A percentile compares a stretch with the other conserved stretches of the same genome.
These are phyloP conservation scores for Stomorhina lunata DNA, from an alignment of 2,888 invertebrate species.

Conservation along the genomic window DNA sequence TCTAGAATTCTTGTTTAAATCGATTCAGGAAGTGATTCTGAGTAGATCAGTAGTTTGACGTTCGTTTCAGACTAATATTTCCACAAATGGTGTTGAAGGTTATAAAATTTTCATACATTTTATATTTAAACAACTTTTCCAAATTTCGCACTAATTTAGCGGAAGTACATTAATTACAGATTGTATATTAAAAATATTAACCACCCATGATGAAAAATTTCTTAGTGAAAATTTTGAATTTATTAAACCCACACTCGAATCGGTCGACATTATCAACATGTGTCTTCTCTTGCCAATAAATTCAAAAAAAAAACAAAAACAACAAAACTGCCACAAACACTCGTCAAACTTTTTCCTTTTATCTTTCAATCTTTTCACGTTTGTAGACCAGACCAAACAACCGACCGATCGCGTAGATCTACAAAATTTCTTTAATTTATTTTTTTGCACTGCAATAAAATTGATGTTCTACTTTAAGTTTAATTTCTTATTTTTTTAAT, in stretches of 20 bases:
- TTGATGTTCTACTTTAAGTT: slow-evolving; percentile 60
- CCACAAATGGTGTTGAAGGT: no score
- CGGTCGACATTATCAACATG: neutral
- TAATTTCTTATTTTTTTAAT: slow-evolving; percentile 23
- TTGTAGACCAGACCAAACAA: neutral
- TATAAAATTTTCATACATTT: no score
- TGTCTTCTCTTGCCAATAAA: neutral
- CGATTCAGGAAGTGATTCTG: no score
- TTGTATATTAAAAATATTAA: neutral
- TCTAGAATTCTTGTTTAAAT: no score
- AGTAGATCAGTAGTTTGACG: no score
- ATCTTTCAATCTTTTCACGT: slow-evolving; percentile 21
- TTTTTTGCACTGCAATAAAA: slow-evolving; percentile 45
- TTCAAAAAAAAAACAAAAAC: neutral
- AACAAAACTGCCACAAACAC: neutral
- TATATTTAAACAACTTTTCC: no score
- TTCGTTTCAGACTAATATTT: no score
- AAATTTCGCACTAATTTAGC: no score
- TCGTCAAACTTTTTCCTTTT: slow-evolving; percentile 18
- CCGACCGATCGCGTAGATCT: slow-evolving; percentile 41
- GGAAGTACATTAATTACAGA: no score
- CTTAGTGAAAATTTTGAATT: no score
- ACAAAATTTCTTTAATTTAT: slow-evolving; percentile 49
- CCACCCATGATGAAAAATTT: neutral
- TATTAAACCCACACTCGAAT: no score